phyloP scores from a whole-genome alignment of 2,797 vertebrate species.

The Urosaurus nigricauda region DNA sequence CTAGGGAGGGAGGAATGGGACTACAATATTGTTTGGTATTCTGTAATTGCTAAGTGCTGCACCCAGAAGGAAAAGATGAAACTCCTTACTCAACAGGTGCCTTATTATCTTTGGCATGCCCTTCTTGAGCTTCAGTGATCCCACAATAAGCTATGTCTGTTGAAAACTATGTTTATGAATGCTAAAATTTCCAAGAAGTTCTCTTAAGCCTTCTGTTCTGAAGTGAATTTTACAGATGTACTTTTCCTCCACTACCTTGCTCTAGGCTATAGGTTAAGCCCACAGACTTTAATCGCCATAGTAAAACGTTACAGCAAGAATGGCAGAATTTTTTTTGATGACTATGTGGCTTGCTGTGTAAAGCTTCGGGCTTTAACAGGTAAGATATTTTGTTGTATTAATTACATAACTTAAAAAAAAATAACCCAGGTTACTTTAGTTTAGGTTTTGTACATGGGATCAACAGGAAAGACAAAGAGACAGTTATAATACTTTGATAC shows the following conservation, averaged over 20 bases:
- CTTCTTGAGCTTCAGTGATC: background rate
- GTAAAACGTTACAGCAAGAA: conserved; percentile 89
- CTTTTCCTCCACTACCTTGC: conserved; percentile 35
- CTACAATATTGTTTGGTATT: background rate
- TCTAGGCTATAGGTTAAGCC: conserved; percentile 88
- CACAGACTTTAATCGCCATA: conserved; percentile 82
- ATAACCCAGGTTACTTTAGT: too few relatives aligned
- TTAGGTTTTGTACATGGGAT: too few relatives aligned
- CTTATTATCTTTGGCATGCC: background rate
- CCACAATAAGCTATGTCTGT: background rate
- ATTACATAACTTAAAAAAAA: too few relatives aligned
- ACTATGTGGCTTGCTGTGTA: conserved; percentile 92
- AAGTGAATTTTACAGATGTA: conserved; percentile 12
- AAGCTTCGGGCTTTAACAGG: conserved; percentile 89
- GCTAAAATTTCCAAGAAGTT: background rate
- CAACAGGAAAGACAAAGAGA: too few relatives aligned
- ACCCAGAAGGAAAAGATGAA: background rate
- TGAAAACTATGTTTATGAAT: background rate
- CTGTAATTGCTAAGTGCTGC: background rate
- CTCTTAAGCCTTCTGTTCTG: background rate
- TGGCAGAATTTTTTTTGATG: conserved; percentile 91
- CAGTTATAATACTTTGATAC: too few relatives aligned
- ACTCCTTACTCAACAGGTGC: background rate
- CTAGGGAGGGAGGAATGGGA: background rate
- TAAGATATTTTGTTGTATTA: conserved; percentile 60